phyloP scores from a whole-genome alignment of 2,888 invertebrate genomes.

The Acleris emargana region DNA sequence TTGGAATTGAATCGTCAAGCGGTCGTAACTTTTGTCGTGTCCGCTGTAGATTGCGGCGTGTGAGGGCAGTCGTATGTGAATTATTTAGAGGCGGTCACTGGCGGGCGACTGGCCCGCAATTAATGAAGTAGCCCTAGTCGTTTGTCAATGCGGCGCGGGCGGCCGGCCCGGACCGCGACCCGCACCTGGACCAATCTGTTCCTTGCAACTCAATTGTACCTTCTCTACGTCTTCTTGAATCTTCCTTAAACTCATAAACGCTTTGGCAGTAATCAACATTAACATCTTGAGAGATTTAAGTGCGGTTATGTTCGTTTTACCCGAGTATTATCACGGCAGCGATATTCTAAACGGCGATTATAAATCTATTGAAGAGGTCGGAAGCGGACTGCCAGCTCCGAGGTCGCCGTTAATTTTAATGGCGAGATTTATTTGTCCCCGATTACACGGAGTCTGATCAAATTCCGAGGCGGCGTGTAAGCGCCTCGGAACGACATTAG shows the following conservation, averaged over 20 bases:
- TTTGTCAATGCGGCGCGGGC: conserved; percentile 69
- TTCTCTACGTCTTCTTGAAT: not conserved
- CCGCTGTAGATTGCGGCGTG: conserved; percentile 61
- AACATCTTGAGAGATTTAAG: conserved; percentile 10
- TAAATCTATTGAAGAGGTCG: conserved; percentile 75
- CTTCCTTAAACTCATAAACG: not conserved
- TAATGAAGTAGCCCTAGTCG: conserved; percentile 78
- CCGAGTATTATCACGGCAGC: conserved; percentile 56
- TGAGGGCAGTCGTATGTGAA: conserved; percentile 70
- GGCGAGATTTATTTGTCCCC: conserved; percentile 75
- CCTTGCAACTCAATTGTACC: conserved; percentile 53
- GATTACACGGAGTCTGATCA: conserved; percentile 72
- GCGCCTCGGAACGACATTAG: conserved; percentile 60
- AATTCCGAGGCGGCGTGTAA: conserved; percentile 62
- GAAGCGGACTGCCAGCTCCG: conserved; percentile 54
- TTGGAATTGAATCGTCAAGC: conserved; percentile 59
- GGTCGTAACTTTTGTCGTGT: conserved; percentile 60
- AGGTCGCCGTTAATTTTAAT: conserved; percentile 74
- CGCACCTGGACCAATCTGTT: conserved; percentile 62
- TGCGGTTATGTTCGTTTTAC: conserved; percentile 29
- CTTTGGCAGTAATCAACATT: not conserved
- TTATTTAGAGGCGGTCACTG: conserved; percentile 75
- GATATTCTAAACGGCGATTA: conserved; percentile 69
- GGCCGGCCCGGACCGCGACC: conserved; percentile 59
- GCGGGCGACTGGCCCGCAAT: conserved; percentile 73